Evolutionary conservation across 2,797 vertebrate genomes (phyloP), one percentile per base, ranked within the genome.

Genomic region (Holocentrus rufus): DNA sequence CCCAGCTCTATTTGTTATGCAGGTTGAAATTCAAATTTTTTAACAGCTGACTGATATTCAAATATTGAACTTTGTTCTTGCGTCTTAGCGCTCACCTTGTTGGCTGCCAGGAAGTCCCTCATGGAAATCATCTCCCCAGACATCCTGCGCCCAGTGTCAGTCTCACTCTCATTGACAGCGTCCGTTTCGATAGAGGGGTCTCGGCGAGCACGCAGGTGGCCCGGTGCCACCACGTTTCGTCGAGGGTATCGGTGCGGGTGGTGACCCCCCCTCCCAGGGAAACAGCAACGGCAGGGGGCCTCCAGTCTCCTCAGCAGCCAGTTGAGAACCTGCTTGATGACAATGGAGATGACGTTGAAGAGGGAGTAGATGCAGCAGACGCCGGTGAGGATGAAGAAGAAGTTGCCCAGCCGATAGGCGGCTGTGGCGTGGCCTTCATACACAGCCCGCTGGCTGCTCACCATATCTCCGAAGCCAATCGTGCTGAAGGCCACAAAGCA

Each of bases 401-500:
- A 97, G 89, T 98, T 98, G 79, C 95, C 96, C 17, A 96, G 89
- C 73, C 94, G 93, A 77, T 99, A 98, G 11, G 95, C 94, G 1
- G 74, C 67, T 0, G 84, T 91, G 27, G 87, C 91, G 5, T 95
- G 94, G 85, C 90, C 93, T 25, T 95, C 93, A 0, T 98, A 98
- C 50, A 83, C 84, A 8, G 90, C 81, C 52, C 93, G 92, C 89
- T 98, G 97, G 90, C 96, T 96, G 88, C 97, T 98, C 82, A 98
- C 97, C 82, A 99, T 95, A 82, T 99, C 97, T 31, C 97, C 97
- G 1, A 98, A 98, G 30, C 97, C 97, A 0, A 98, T 98, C 76
- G 97, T 98, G 88, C 97, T 98, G 90, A 99, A 99, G 78, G 97
- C 96, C 90, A 98, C 97, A 0, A 99, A 98, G 86, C 97, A 98